Evolutionary conservation across 2,888 invertebrate species (phyloP).

Genomic region (Dasypolia templi): DNA sequence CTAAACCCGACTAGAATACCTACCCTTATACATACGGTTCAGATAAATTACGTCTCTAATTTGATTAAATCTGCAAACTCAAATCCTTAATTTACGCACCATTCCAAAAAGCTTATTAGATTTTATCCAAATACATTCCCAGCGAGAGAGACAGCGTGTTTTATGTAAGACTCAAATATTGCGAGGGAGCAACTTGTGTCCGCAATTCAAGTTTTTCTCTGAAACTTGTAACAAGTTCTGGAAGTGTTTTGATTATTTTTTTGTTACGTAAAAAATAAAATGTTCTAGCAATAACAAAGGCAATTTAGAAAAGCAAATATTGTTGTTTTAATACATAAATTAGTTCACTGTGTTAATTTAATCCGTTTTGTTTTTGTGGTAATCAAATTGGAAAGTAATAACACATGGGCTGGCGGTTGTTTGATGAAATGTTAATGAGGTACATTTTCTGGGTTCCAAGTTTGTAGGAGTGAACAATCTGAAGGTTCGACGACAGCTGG

Average conservation of each 20-base stretch:
- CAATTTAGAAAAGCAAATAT: constrained; percentile 51
- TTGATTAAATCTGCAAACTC: constrained; percentile 32
- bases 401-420: constrained; percentile 26
- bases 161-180: constrained; percentile 71
- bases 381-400: constrained; percentile 24
- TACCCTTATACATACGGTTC: constrained; percentile 34
- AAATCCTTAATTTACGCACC: constrained; percentile 42
- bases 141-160: constrained; percentile 59
- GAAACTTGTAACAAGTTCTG: constrained; percentile 75
- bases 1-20: constrained; percentile 16
- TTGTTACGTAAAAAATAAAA: constrained; percentile 62
- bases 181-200: constrained; percentile 73
- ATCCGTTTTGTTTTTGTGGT: constrained; percentile 7
- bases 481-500: constrained; percentile 67
- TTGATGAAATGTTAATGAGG: constrained; percentile 57
- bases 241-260: constrained; percentile 72
- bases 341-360: constrained; percentile 33
- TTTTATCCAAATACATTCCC: constrained; percentile 51
- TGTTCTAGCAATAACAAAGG: constrained; percentile 61
- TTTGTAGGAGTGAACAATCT: constrained; percentile 48
- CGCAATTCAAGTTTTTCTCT: constrained; percentile 77
- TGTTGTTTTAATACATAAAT: constrained; percentile 52
- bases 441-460: constrained; percentile 44
- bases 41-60: constrained; percentile 24
- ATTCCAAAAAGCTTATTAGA: constrained; percentile 46